Evolutionary conservation across 30 jellyfish, hydroid and myxozoan species (phyloP), one percentile per base, ranked within the genome.

Genomic region (Aurelia sp.): DNA sequence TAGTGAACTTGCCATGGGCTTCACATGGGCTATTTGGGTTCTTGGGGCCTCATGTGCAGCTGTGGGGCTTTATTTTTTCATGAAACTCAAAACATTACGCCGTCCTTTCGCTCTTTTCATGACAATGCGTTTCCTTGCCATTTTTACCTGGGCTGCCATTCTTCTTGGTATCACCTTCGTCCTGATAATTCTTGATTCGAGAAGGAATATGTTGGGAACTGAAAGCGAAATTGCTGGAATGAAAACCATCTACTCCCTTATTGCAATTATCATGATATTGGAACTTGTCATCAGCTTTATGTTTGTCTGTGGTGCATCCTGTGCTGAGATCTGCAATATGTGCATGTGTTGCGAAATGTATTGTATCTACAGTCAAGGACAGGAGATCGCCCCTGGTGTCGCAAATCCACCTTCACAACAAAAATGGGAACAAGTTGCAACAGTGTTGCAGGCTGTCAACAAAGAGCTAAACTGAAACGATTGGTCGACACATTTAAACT

Each of bases 401-500:
- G 76, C 88, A 22, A 78, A 78, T 62, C 88, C 88, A 9, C 88
- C 88, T 78, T 78, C 88, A 18, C 88, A 78, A 62, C 78, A 78
- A 41, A 62, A 30, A 16, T 78, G 88, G 88, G 79, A 78, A 50
- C 23, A 33, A 64, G 88, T 50, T 1, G 86, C 86, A 55, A 8
- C 21, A 35, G 72, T 48, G 10, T 13, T 69, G 27, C 30, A 69
- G 35, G 79, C 55, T 5, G 55, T 44, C 55, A 44, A 44, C 55
- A 44, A 44, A 7, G 55, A 44, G 55, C 55, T 44, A 44, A 44
- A 44, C 15, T 44, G 15, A 44, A 8, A 9, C 16, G 55, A 44
- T 9, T 44, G 55, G 8, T 44, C 0, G 55, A 6, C 16, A 44
- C 3, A 44, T 44, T 44, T 44, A 44, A 44, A 44, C 55, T 13